Evolutionary conservation across 2,113 vertebrate genomes (phyloP), one percentile per base, ranked within the genome.

Genomic region (Oenanthe oenanthe): DNA sequence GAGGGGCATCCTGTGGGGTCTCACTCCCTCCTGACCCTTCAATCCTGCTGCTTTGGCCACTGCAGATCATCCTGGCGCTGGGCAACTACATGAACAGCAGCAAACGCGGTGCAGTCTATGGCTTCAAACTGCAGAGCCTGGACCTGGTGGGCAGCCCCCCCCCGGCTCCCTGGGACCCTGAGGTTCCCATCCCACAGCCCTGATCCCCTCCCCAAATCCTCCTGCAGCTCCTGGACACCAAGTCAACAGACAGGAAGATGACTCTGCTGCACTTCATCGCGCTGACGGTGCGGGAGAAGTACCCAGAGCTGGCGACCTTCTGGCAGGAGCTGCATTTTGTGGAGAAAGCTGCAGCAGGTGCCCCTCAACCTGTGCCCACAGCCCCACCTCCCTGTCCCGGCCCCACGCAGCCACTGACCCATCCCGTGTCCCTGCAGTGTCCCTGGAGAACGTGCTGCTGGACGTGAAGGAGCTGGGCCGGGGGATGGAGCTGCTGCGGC

Each of bases 61-160:
- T 36, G 26, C 92, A 99, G 99, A 99, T 99, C 94, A 99, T 99
- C 85, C 95, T 99, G 89, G 99, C 99, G 0, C 83, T 99, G 71
- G 99, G 99, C 54, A 99, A 99, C 97, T 99, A 99, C 97, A 99
- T 99, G 99, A 99, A 99, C 97, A 99, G 99, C 97, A 99, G 99
- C 97, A 99, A 99, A 96, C 98, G 99, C 32, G 99, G 99, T 4
- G 98, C 98, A 1, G 99, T 99, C 84, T 99, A 99, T 6, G 99
- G 99, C 73, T 99, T 99, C 95, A 97, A 97, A 56, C 7, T 97
- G 74, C 97, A 97, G 86, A 97, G 96, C 51, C 60, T 97, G 77
- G 98, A 98, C 79, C 94, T 98, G 97, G 98, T 98, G 95, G 93
- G 97, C 73, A 54, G 32, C 73, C 24, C 29, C 29, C 12, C 22